Conservation (phyloP, 1,140 invertebrate genomes). For the Microplitis demolitor region DNA sequence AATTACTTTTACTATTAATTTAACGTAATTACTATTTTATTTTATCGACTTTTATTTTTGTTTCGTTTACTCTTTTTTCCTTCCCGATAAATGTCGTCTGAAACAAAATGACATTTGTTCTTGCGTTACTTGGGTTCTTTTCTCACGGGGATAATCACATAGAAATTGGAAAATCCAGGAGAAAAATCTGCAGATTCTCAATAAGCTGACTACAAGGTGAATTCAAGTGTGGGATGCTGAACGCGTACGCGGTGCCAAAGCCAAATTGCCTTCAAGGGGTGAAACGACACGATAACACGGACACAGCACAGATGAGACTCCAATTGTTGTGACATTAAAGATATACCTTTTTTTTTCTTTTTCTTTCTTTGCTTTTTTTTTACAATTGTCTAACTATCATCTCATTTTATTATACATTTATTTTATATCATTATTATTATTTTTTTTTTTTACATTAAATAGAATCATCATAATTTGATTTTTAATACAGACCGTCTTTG, state of each 20-base stretch:
- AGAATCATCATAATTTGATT: too few species aligned
- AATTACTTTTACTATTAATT: neutral
- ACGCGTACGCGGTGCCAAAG: conserved; percentile 17
- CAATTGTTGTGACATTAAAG: conserved; percentile 1
- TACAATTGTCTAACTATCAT: neutral
- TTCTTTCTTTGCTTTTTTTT: neutral
- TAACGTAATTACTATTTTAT: neutral
- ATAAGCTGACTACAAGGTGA: conserved; percentile 27
- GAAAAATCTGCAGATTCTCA: conserved; percentile 30
- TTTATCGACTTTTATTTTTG: neutral
- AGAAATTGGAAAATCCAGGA: conserved; percentile 3
- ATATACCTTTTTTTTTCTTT: conserved; percentile 11
- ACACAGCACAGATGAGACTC: conserved; percentile 15
- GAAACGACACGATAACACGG: conserved; percentile 20
- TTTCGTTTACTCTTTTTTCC: neutral
- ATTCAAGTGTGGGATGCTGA: conserved; percentile 19
- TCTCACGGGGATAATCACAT: neutral
- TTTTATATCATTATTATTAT: too few species aligned
- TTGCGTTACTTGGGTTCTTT: neutral
- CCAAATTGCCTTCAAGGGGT: conserved; percentile 27
- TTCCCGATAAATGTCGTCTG: neutral
- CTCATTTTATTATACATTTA: neutral
- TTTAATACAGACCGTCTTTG: too few species aligned
- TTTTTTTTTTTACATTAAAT: too few species aligned
- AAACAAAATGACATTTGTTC: neutral